Base-by-base conservation (phyloP, 2,113 vertebrate species). In the Nematolebias whitei region DNA sequence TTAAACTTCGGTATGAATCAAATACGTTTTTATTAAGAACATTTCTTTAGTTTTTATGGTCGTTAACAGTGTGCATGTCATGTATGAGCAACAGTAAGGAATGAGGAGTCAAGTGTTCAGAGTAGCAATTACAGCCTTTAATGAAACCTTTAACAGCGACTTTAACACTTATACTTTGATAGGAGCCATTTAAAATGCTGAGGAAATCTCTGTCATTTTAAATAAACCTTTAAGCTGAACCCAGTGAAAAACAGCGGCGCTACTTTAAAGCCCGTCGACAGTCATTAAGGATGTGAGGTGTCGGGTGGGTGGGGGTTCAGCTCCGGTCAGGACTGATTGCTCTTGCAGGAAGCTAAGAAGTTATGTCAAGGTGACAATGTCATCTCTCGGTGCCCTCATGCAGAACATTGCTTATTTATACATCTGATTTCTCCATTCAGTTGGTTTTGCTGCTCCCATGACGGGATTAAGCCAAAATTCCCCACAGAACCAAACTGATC, bases 341-440 rank as follows among this genome's bases (percentile, higher is more conserved):
- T 71, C 45, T 20, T 14, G 50, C 61, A 16, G 15, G 45, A n/a
- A 68, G 13, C 6, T 68, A 19, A 72, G 59, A 79, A 84, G 73
- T 86, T 82, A 79, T 74, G 85, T 89, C 88, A 91, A 90, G 91
- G 90, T 91, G 82, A 88, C 84, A 49, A 26, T 84, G 76, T 77
- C 78, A 41, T 80, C 85, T 72, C 56, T 29, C 45, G 19, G 50
- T 15, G 22, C 77, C 64, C 45, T 87, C 82, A 70, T 87, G 79
- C 76, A 70, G 77, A 84, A 75, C 88, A 86, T 82, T 81, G 84
- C 79, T 91, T 90, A 92, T 92, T 91, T 88, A 89, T 88, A 75
- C 82, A 71, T 85, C 45, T 90, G 88, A 90, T 90, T 90, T 83
- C 78, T 92, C 79, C 65, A 80, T 92, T 89, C 85, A 86, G 90